Evolutionary conservation across 2,888 invertebrate genomes (phyloP), one percentile per base, ranked within the genome.

Genomic region (Eristalis pertinax): DNA sequence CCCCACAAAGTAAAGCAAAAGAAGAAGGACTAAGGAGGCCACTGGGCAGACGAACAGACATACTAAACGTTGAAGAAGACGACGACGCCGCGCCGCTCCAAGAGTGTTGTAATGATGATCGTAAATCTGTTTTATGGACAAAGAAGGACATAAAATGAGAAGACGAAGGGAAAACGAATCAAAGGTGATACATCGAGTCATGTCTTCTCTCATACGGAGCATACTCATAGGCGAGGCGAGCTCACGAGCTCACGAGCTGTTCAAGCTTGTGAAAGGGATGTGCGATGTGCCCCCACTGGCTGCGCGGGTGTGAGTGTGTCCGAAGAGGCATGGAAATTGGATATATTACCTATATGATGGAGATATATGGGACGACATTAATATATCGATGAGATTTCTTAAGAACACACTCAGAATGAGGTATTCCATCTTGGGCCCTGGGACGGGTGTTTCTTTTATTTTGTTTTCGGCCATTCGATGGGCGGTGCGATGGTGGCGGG

Each of bases 81-180:
- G 50, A 76, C 84, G 83, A 8, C 10, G 32, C 32, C 32, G 32
- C 10, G 32, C 32, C 68, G 79, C 58, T 62, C 43, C 56, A 41
- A 60, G 79, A 84, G 87, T 87, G 87, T 84, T 87, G 87, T 87
- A 87, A 87, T 84, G 84, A 87, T 80, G 84, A 87, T 87, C 87
- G 87, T 87, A 87, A 87, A 87, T 87, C 87, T 84, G 79, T 87
- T 87, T 87, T 84, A 87, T 87, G 87, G 76, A 84, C 84, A 87
- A 84, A 84, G 76, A 75, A 84, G 68, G 84, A 87, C 84, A 87
- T 87, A 87, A 87, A 84, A 87, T 68, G 60, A n/a, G 60, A 65
- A 58, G 64, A 74, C 64, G 32, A 70, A 58, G 35, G 62, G 60
- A 72, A 73, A 75, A 60, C 60, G 79, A 80, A 87, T 87, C 87